phyloP scores from a whole-genome alignment of 2,888 invertebrate genomes.

The Noctua janthe region DNA sequence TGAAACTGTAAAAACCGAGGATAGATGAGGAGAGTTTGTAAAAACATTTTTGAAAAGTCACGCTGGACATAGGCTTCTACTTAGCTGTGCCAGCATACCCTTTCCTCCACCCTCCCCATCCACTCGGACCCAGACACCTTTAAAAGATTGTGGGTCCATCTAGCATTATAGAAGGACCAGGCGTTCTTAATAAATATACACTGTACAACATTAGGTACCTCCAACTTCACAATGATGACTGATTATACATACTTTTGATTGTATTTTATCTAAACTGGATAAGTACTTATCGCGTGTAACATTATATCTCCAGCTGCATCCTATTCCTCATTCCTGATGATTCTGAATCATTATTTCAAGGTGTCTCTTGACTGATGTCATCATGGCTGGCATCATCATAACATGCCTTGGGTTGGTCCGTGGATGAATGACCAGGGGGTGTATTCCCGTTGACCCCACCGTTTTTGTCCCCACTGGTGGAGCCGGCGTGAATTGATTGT shows the following conservation, averaged over 20 bases:
- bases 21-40: not conserved
- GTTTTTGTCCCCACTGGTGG: no score
- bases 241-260: constrained; percentile 15
- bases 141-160: not conserved
- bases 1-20: not conserved
- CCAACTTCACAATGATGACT: not conserved
- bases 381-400: not conserved
- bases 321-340: constrained; percentile 35
- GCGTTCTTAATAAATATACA: not conserved
- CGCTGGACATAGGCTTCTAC: not conserved
- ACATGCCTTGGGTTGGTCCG: not conserved
- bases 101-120: not conserved
- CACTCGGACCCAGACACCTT: not conserved
- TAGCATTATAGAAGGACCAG: not conserved
- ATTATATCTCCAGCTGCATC: not conserved
- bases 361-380: not conserved
- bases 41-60: not conserved
- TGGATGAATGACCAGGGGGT: not conserved
- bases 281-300: not conserved
- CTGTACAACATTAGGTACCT: not conserved
- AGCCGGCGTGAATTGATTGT: no score
- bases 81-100: not conserved
- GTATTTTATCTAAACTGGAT: constrained; percentile 18
- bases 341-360: constrained; percentile 26
- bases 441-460: no score